Base-by-base conservation (phyloP, 2,113 vertebrate genomes). In the Dunckerocampus dactyliophorus region DNA sequence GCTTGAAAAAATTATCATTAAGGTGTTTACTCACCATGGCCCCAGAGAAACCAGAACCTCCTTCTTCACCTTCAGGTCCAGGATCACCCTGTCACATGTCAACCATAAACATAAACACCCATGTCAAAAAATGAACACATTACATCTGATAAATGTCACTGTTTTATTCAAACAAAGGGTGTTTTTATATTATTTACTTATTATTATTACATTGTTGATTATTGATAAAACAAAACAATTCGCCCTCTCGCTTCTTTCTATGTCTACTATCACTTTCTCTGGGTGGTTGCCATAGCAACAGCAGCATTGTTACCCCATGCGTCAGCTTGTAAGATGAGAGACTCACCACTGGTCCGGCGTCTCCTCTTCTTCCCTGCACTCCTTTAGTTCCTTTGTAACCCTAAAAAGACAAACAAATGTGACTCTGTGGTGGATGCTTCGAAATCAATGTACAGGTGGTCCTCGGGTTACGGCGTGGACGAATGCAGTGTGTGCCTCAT, bases 341-440 rank as follows among this genome's bases (percentile, higher is more conserved):
- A 71, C 87, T 85, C 65, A 92, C 91, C 69, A 81, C 86, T 46
- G 85, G 81, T 1, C 92, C 92, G 0, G 84, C 21, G 57, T 92
- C 90, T 61, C 91, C 92, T 76, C 82, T 56, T 80, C 83, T 77
- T 75, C 92, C 91, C 46, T 20, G 72, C 52, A 87, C 90, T 0
- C 92, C 92, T 87, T 90, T 93, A 62, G 79, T 80, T 67, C 92
- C 92, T 82, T 86, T 91, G 63, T 91, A 91, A 17, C 92, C 92
- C 91, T 93, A 11, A 43, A 39, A 49, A 37, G 9, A 21, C 22
- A n/a, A 39, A 14, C 39, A 13, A 14, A 13, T 6, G 12, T 43
- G 39, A 43, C 12, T 14, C 12, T 13, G 39, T 14, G 39, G 39
- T 43, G 3, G 39, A 43, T 43, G 13, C 9, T 39, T 39, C 3